Evolutionary conservation across 2,888 invertebrate species (phyloP), one percentile per base, ranked within the genome.

Genomic region (Heliothis peltigera): DNA sequence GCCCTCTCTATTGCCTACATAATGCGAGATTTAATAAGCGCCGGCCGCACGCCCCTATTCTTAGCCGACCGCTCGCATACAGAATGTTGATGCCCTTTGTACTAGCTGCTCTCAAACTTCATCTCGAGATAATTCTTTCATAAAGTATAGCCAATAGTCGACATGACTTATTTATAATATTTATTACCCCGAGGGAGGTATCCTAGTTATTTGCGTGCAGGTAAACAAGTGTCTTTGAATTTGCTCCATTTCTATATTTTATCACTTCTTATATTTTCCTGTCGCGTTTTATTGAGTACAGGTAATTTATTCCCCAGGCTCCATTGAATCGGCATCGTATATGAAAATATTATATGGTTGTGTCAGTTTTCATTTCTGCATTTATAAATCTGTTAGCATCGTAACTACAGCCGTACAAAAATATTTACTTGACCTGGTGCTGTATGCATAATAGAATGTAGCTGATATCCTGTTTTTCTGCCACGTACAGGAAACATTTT

Each of bases 121-220:
- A 82, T 85, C 77, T 73, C 74, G 70, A 78, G 80, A 87, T 85
- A 82, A 84, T 83, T 84, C 80, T 81, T 63, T 80, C 83, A 85
- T 87, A 86, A 86, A 87, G 82, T 84, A 87, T 83, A 74, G 82
- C 80, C 85, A 35, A 82, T 83, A 75, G 82, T 80, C 85, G 42
- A 82, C 83, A 87, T 89, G 85, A 85, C 84, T 87, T 89, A 89
- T 89, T 87, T 83, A 81, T 71, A 75, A 87, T 89, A 86, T 89
- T 80, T 81, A 79, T 80, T 56, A 66, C 60, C 76, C 62, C 69
- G 17, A n/a, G 70, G 67, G 73, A 68, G 47, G 21, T 59, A 75
- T 71, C 52, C 61, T 65, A 58, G 65, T 75, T 79, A 79, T 82
- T 76, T 76, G 56, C 70, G 61, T 32, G 42, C n/a, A 52, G 61